Percentiles rank a stretch among this genome's conserved stretches.
phyloP scores from a whole-genome alignment of 2,113 vertebrate genomes.

The Aix galericulata region DNA sequence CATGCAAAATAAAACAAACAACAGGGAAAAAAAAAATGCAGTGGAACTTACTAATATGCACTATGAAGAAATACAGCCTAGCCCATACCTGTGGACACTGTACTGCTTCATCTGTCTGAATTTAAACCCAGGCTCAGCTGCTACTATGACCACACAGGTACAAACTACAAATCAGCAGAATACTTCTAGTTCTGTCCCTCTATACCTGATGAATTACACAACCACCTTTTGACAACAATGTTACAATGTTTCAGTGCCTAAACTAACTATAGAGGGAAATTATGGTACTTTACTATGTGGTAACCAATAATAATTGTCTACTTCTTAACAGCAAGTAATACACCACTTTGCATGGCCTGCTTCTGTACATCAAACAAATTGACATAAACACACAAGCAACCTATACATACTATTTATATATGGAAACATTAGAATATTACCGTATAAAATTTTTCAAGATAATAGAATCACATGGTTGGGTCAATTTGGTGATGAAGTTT shows the following conservation, averaged over 20 bases:
- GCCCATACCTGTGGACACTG: not conserved
- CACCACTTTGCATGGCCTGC: not conserved
- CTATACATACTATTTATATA: not conserved
- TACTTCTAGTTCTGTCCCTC: not conserved
- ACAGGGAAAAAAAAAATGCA: not conserved
- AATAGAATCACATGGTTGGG: not conserved
- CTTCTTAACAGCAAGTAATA: not conserved
- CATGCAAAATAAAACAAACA: not conserved
- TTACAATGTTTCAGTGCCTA: not conserved
- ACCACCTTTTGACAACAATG: not conserved
- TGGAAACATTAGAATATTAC: not conserved
- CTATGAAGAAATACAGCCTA: not conserved
- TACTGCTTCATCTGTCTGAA: not conserved
- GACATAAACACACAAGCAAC: not conserved
- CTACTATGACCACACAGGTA: not conserved
- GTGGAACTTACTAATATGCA: not conserved
- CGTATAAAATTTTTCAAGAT: not conserved
- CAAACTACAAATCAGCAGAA: not conserved
- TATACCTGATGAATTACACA: not conserved
- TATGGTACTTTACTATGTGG: not conserved
- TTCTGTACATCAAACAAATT: fast-evolving
- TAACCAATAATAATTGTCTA: not conserved
- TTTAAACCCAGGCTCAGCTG: not conserved
- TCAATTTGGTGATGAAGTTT: not conserved
- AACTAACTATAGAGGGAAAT: not conserved